Conservation (phyloP, 2,797 vertebrate genomes). For the Pseudotriccus pelzelni region DNA sequence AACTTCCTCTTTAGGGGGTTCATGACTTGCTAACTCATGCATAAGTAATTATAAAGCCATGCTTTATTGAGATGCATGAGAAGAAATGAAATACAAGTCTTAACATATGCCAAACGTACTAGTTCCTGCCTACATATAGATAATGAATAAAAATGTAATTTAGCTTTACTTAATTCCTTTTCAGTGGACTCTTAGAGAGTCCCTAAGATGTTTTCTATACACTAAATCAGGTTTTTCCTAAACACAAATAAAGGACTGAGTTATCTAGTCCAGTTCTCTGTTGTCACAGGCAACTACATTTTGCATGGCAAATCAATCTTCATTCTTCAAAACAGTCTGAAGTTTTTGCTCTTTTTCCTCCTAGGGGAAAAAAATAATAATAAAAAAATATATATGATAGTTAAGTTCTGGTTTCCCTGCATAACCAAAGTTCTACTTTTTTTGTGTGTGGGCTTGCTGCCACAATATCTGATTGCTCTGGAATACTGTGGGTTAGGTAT, state of each 20-base stretch:
- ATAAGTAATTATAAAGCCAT: neutral
- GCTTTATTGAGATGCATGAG: neutral
- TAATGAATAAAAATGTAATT: neutral
- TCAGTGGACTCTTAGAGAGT: neutral
- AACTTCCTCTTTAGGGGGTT: neutral
- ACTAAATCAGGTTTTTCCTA: neutral
- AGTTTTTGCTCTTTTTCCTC: neutral
- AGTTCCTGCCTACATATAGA: neutral
- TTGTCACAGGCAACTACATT: neutral
- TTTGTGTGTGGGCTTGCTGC: neutral
- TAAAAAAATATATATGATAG: neutral
- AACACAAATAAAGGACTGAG: neutral
- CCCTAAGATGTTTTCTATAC: neutral
- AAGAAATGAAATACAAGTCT: neutral
- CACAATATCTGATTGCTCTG: conserved; percentile 38
- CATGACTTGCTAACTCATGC: neutral
- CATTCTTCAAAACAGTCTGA: neutral
- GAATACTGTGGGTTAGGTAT: conserved; percentile 39
- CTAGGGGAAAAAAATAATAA: neutral
- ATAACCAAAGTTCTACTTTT: neutral
- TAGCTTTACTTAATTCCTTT: neutral
- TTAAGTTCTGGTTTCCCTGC: neutral
- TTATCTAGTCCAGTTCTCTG: neutral
- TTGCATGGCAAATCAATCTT: neutral
- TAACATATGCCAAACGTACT: neutral